Base-by-base conservation (phyloP, 2,113 vertebrate species). In the Phoenicopterus ruber region DNA sequence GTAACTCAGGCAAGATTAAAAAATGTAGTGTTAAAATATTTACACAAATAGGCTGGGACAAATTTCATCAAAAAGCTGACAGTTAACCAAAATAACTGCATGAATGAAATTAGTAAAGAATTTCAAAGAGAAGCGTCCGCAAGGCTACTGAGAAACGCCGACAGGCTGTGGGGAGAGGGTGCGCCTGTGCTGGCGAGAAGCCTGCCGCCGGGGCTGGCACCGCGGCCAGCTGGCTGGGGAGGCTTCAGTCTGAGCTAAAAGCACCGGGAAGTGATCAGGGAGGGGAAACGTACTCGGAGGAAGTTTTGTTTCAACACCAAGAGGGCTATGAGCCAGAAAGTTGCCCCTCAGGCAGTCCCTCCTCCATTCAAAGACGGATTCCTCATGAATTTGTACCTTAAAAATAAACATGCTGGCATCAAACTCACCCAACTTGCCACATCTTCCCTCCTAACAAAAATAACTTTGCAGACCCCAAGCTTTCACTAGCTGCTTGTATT, bases 391-490 rank as follows among this genome's bases (percentile, higher is more conserved):
- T 91, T 66, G 13, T 84, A 76, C 31, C 17, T 82, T 91, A 80
- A 91, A 95, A 96, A 93, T 80, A 92, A 91, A 87, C 67, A 76
- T 32, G 40, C 65, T 96, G 86, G 84, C 77, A 76, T 52, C 40
- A 40, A 94, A 82, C 44, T 61, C 38, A 44, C 25, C 19, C 3
- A 1, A 52, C 34, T 84, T 87, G 70, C 91, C 78, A 85, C 54
- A 63, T 72, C 31, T 89, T 91, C n/a, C 44, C 46, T 89, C 61
- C 36, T 69, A 79, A 76, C 84, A 95, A 61, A 94, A 96, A 95
- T 91, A 95, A 80, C 84, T 90, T 52, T 79, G 31, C 61, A 96
- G 76, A 38, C 59, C 59, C 50, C 76, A 83, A 57, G 77, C 28
- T 91, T 87, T 95, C 73, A 67, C 47, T 95, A 38, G 44, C 24